Evolutionary conservation across 2,797 vertebrate genomes (phyloP), one percentile per base, ranked within the genome.

Genomic region (Adelosebastes latens): DNA sequence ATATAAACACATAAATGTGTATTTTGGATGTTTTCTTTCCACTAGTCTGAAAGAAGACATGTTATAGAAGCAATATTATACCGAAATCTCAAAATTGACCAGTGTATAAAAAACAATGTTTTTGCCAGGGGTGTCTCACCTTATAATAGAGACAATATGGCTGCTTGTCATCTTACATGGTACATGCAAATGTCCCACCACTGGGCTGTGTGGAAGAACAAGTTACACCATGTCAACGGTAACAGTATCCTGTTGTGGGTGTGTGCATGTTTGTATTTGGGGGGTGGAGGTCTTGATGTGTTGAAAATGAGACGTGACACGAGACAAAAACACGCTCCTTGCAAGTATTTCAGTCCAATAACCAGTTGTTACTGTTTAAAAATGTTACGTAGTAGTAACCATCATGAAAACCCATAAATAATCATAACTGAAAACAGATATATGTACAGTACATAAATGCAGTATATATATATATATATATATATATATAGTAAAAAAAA

Each of bases 391-490:
- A 34, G 31, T n/a, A 46, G 29, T 53, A 81, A 58, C 77, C 20
- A 80, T 80, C 34, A 56, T 29, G 59, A 31, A 77, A 79, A 70
- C 46, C 60, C 42, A 80, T 86, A 88, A 89, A 90, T 88, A 79
- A 75, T 18, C 46, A 82, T 22, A 74, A 65, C 61, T 75, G 20
- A 68, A 77, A 75, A 66, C 29, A 72, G 4, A 63, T 34, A 77
- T 46, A 42, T 59, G 65, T 36, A 65, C 27, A 80, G 36, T 69
- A 75, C 65, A 89, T 71, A 71, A 36, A 87, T 49, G 65, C 79
- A 86, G 67, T 56, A 53, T 42, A 55, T 5, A 29, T 52, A 27
- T 56, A 53, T 34, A 55, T 5, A 36, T 34, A 34, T 36, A 61
- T 64, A 25, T 27, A 55, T 77, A 29, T 42, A 74, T 65, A 56